phyloP scores from a whole-genome alignment of 2,797 vertebrate genomes.

The Cynopterus sphinx region DNA sequence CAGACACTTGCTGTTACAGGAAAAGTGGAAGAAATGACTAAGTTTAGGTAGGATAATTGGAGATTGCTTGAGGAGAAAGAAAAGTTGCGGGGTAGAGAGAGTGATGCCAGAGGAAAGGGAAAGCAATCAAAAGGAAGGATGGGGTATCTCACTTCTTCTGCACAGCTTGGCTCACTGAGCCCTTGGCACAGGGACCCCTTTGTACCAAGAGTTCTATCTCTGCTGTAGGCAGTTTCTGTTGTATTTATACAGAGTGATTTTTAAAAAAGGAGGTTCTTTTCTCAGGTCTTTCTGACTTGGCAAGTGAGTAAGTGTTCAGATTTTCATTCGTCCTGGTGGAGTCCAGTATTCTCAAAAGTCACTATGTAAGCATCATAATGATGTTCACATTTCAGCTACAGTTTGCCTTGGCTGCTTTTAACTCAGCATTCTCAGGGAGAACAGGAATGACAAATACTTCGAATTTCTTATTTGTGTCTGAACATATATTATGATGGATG shows the following conservation, averaged over 20 bases:
- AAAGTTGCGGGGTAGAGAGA: fast-evolving
- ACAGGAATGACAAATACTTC: background rate
- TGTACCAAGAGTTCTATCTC: background rate
- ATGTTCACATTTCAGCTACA: background rate
- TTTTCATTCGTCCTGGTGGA: background rate
- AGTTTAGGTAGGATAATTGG: background rate
- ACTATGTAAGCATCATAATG: background rate
- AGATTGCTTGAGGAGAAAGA: background rate
- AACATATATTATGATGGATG: background rate
- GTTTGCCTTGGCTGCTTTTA: background rate
- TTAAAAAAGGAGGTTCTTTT: background rate
- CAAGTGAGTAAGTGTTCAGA: background rate
- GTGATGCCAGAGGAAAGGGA: background rate
- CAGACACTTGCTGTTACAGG: background rate
- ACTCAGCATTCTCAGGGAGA: background rate
- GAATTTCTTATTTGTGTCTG: background rate
- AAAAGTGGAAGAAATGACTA: background rate
- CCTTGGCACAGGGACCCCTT: background rate
- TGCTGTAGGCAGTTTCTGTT: background rate
- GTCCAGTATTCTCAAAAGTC: background rate
- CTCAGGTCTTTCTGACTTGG: background rate
- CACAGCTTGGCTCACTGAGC: background rate
- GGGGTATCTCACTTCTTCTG: fast-evolving
- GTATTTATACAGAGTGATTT: background rate
- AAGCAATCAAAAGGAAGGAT: background rate